phyloP scores from a whole-genome alignment of 2,797 vertebrate genomes.

The Rhinichthys osculus region DNA sequence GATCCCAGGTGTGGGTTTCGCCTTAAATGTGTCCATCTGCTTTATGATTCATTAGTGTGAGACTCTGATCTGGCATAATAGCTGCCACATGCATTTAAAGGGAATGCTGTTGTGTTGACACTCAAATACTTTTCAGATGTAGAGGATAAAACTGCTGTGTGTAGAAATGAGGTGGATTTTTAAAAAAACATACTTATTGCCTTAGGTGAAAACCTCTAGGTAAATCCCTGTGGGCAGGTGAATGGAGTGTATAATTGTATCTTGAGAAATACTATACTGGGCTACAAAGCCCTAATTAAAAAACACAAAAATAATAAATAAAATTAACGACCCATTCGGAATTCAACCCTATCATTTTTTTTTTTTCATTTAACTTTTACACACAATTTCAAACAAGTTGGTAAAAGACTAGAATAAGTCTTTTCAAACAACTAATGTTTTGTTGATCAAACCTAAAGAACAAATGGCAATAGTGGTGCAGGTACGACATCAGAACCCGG shows the following conservation, averaged over 20 bases:
- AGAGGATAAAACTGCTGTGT: neutral
- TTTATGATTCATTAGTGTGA: slow-evolving; percentile 15
- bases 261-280: neutral
- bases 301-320: neutral
- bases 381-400: too few species aligned
- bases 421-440: neutral
- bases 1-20: neutral
- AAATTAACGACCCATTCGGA: neutral
- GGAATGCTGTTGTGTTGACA: neutral
- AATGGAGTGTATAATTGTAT: neutral
- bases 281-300: neutral
- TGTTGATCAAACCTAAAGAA: neutral
- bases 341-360: too few species aligned
- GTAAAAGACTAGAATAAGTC: too few species aligned
- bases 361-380: neutral
- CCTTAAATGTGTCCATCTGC: slow-evolving; percentile 21
- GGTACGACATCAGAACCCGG: too few species aligned
- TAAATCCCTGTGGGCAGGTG: neutral
- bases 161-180: neutral
- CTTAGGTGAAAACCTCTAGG: neutral
- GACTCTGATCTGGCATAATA: slow-evolving; percentile 18
- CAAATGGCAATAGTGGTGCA: neutral
- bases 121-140: neutral
- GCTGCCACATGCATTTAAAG: slow-evolving; percentile 6
- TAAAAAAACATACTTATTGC: too few species aligned